Conservation (phyloP, 2,888 invertebrate genomes). For the Tetanocera ferruginea region DNA sequence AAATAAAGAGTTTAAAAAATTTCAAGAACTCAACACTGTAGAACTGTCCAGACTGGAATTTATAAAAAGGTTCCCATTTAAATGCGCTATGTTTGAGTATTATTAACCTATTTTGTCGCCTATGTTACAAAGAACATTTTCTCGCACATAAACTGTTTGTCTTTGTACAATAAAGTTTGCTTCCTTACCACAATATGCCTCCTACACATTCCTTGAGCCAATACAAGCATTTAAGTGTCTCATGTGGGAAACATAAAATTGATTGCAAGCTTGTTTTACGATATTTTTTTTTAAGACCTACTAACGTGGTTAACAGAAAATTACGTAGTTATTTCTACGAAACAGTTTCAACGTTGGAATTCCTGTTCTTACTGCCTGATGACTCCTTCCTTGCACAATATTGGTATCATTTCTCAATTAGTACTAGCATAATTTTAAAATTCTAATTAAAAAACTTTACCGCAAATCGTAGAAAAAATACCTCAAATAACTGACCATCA, state of each 20-base stretch:
- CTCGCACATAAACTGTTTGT: conserved; percentile 7
- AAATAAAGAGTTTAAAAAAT: too few relatives aligned
- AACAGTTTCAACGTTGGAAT: neutral
- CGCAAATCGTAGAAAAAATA: conserved; percentile 7
- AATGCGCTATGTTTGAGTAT: neutral
- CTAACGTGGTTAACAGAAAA: conserved; percentile 9
- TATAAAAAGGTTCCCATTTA: neutral
- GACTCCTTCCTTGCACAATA: neutral
- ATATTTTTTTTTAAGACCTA: neutral
- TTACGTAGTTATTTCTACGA: neutral
- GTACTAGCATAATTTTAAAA: conserved; percentile 10
- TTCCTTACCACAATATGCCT: neutral
- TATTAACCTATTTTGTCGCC: conserved; percentile 7
- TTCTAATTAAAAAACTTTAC: neutral
- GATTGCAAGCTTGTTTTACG: conserved; percentile 22
- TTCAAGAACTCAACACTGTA: too few relatives aligned
- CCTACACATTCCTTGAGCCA: neutral
- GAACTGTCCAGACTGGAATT: neutral
- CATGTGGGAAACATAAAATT: conserved; percentile 31
- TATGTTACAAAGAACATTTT: neutral
- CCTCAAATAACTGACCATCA: conserved; percentile 17
- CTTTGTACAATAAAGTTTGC: neutral
- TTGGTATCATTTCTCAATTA: conserved; percentile 27
- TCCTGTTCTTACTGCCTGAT: neutral
- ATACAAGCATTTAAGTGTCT: conserved; percentile 3